These are phyloP conservation scores for Pan paniscus DNA, from an alignment of 2,113 vertebrate species.

Conservation along the genomic window DNA sequence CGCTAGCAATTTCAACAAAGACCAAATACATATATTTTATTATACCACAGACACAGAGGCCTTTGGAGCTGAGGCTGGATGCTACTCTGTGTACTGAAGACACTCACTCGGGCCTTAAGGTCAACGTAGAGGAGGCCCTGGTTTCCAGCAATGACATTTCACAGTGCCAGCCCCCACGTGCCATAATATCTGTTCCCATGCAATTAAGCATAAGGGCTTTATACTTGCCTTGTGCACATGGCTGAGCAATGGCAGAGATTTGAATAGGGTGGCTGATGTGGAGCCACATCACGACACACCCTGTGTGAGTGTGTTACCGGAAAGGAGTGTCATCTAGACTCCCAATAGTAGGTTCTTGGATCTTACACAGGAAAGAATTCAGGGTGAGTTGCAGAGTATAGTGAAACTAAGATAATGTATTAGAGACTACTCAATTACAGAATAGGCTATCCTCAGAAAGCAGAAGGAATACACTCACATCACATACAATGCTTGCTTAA, in stretches of 20 bases:
- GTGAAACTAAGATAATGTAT: no score
- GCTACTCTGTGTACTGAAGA: rapidly evolving
- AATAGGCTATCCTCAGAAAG: no score
- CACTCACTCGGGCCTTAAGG: neutral
- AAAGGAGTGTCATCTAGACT: no score
- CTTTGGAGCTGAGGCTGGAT: neutral
- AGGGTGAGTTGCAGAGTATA: no score
- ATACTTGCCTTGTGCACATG: rapidly evolving
- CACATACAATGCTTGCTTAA: no score
- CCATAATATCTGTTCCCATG: no score
- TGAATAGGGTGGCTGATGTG: neutral
- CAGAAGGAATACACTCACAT: no score
- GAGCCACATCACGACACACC: no score
- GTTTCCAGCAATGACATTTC: no score
- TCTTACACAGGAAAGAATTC: no score
- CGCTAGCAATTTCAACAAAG: neutral
- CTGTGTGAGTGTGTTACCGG: neutral
- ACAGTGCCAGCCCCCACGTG: rapidly evolving
- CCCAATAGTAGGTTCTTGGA: no score
- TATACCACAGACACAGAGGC: neutral
- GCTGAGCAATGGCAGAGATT: neutral
- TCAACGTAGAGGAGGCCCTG: neutral
- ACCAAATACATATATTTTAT: neutral
- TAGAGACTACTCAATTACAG: no score
- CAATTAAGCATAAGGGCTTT: rapidly evolving